A percentile compares a stretch with the other conserved stretches of the same genome.
phyloP scores from a whole-genome alignment of 1,140 invertebrate species.

The Temnothorax curvispinosus region DNA sequence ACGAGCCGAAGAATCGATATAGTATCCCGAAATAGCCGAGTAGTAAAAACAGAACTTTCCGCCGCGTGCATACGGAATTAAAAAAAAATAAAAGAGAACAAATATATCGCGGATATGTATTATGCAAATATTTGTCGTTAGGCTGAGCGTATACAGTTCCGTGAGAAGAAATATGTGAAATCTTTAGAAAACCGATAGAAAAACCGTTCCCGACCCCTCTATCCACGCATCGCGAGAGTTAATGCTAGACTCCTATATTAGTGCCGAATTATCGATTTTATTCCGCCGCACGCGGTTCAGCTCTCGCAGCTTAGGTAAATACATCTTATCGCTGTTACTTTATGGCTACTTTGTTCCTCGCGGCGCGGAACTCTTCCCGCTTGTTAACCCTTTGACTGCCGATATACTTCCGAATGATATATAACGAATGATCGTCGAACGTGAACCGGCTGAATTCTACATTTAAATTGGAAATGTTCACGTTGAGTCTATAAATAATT shows the following conservation, averaged over 20 bases:
- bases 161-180: neutral
- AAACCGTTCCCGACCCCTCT: neutral
- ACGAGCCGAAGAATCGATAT: neutral
- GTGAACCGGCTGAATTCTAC: neutral
- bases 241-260: slow-evolving; percentile 35
- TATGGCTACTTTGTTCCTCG: neutral
- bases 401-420: neutral
- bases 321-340: slow-evolving; percentile 46
- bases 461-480: neutral
- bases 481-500: neutral
- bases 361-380: neutral
- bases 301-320: slow-evolving; percentile 41
- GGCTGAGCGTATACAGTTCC: no score
- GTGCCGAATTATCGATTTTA: slow-evolving; percentile 53
- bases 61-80: neutral
- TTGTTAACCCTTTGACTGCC: slow-evolving; percentile 22
- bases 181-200: neutral
- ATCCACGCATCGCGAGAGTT: slow-evolving; percentile 28
- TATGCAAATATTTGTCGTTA: neutral
- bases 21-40: neutral
- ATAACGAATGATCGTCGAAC: neutral
- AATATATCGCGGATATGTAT: neutral
- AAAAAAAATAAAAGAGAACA: neutral
- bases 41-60: neutral
- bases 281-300: slow-evolving; percentile 30